These are phyloP conservation scores for Lophochroa leadbeateri DNA, from an alignment of 2,113 vertebrate species.

Conservation along the genomic window DNA sequence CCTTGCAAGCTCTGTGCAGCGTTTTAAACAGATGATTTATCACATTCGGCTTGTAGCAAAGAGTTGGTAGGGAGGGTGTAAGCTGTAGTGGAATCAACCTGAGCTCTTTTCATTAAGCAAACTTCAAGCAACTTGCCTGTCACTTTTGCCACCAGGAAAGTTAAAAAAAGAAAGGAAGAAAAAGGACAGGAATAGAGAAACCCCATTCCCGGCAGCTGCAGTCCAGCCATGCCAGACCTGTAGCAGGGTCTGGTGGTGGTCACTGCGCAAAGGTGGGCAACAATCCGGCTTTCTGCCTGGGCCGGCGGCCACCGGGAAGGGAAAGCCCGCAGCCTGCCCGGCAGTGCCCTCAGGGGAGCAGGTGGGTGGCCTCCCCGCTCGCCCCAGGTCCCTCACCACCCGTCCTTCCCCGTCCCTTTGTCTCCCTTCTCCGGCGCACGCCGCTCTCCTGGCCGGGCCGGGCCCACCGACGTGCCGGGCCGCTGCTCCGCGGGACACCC, in stretches of 20 bases:
- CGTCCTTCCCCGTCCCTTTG: background rate
- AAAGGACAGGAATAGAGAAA: background rate
- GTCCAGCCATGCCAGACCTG: background rate
- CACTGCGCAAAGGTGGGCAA: background rate
- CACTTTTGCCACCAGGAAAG: background rate
- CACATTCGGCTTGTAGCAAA: background rate
- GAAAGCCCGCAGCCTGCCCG: background rate
- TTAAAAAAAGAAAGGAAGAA: too few relatives aligned
- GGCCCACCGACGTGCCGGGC: too few relatives aligned
- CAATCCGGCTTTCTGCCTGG: background rate
- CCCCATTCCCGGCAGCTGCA: background rate
- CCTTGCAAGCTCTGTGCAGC: background rate
- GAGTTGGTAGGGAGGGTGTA: background rate
- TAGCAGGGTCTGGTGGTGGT: background rate
- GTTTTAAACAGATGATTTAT: background rate
- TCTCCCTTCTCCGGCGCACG: too few relatives aligned
- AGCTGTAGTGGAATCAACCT: background rate
- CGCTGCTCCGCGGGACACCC: background rate
- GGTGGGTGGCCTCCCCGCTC: background rate
- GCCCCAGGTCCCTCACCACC: background rate
- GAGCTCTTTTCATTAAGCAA: background rate
- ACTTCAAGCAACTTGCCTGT: background rate
- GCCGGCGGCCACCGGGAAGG: fast-evolving
- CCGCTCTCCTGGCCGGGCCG: fast-evolving
- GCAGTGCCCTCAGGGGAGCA: background rate